Conservation (phyloP, 1,140 invertebrate genomes). For the Heliconius nattereri region DNA sequence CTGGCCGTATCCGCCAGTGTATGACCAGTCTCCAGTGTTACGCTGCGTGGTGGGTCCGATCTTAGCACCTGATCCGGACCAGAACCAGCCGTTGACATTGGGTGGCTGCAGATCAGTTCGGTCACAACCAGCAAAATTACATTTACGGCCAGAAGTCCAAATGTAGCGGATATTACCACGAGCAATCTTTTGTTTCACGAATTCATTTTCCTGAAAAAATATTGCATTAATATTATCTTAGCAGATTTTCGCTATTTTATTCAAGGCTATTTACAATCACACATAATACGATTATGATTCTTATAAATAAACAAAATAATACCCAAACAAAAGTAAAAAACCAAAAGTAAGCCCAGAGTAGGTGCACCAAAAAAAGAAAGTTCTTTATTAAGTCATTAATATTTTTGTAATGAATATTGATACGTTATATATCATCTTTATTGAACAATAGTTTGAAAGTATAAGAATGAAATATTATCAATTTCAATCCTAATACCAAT, state of each 20-base stretch:
- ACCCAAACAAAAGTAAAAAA: no score
- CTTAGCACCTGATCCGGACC: conserved; percentile 94
- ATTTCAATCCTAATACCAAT: no score
- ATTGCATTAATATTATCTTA: background rate
- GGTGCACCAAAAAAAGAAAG: no score
- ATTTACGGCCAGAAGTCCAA: conserved; percentile 95
- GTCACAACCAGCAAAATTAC: conserved; percentile 95
- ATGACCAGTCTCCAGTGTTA: conserved; percentile 93
- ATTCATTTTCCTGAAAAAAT: conserved; percentile 89
- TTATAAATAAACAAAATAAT: background rate
- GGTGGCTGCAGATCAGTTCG: conserved; percentile 92
- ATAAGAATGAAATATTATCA: no score
- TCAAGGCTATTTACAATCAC: background rate
- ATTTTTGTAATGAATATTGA: no score
- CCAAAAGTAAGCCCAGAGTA: no score
- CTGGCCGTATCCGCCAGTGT: conserved; percentile 91
- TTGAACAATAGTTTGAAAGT: no score
- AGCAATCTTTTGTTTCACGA: conserved; percentile 91
- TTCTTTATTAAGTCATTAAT: no score
- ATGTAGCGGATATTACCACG: conserved; percentile 89
- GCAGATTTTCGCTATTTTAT: background rate
- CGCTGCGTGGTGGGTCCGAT: conserved; percentile 93
- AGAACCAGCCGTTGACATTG: conserved; percentile 96
- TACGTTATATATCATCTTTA: no score
- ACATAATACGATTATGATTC: background rate